Base-by-base conservation (phyloP, 2,888 invertebrate genomes). In the Holacanthella duospinosa region DNA sequence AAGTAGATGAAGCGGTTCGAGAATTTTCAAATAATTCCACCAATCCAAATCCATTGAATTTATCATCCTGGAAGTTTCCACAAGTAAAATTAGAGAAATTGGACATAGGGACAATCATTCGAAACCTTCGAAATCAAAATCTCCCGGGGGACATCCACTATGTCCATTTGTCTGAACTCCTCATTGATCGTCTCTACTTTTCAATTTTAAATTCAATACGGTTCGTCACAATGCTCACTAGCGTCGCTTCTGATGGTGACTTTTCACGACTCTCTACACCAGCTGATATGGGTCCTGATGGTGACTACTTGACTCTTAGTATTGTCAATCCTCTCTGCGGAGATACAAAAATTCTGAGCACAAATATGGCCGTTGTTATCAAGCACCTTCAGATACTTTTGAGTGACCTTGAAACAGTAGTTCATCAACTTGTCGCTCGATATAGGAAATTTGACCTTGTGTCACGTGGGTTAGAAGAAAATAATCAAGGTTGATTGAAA, bases 31-130 rank as follows among this genome's bases (percentile, higher is more conserved):
- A 57, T 21, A 67, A 62, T 21, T 48, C 48, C 4, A 21, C 48
- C 12, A 48, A 48, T 48, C 21, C 48, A 4, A 48, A 48, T 21
- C 55, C 64, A n/a, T 55, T 63, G 16, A 25, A 58, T 2, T 54
- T 62, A 16, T 65, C 65, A 16, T 67, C 67, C n/a, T 67, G 67
- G 67, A 67, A 67, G 44, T 67, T 67, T 57, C 67, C 67, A 16
- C 62, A 67, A 24, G 61, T 67, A 2, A 65, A 60, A 21, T 29
- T 65, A 2, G 65, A 67, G 21, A 65, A 65, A 26, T 55, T 67
- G 16, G 65, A 67, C 29, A 62, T 65, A 16, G 27, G 55, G 19
- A 60, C 60, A 29, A 60, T 67, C 16, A 61, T 67, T 60, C 53
- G 60, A 12, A 55, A 44, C 1, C 62, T 63, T 36, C 43, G 64